Conservation (phyloP, 2,797 vertebrate genomes). For the Basileuterus tristriatus region DNA sequence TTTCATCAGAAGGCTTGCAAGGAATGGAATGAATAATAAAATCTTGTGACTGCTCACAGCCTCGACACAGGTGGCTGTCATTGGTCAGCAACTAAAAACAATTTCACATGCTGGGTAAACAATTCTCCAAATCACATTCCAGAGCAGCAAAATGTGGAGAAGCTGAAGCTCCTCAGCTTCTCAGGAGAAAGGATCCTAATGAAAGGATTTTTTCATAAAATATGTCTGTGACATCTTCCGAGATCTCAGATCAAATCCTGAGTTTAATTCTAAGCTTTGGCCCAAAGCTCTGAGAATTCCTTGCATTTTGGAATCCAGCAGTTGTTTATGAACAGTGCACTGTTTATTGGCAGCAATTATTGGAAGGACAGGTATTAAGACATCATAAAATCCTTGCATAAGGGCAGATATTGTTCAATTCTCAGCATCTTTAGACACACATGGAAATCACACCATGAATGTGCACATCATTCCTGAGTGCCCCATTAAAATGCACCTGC, state of each 20-base stretch:
- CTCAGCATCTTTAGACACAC: accelerated
- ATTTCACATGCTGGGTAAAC: no score
- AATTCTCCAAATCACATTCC: no score
- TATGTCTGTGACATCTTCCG: no score
- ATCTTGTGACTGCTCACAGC: no score
- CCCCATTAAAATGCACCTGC: not conserved
- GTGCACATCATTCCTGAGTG: not conserved
- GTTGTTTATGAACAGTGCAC: not conserved
- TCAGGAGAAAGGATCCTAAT: no score
- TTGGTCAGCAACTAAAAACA: no score
- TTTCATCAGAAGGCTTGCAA: no score
- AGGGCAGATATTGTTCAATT: not conserved
- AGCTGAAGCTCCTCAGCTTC: no score
- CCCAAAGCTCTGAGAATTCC: not conserved
- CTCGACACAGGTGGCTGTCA: no score
- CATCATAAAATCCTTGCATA: not conserved
- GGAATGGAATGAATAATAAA: no score
- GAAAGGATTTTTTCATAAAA: no score
- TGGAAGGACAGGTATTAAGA: not conserved
- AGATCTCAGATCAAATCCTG: not conserved
- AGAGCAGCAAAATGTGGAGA: no score
- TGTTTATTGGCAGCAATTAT: not conserved
- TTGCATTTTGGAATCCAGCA: not conserved
- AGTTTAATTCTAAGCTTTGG: not conserved
- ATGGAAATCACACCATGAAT: not conserved